phyloP scores from a whole-genome alignment of 2,797 vertebrate genomes.

The Periparus ater region DNA sequence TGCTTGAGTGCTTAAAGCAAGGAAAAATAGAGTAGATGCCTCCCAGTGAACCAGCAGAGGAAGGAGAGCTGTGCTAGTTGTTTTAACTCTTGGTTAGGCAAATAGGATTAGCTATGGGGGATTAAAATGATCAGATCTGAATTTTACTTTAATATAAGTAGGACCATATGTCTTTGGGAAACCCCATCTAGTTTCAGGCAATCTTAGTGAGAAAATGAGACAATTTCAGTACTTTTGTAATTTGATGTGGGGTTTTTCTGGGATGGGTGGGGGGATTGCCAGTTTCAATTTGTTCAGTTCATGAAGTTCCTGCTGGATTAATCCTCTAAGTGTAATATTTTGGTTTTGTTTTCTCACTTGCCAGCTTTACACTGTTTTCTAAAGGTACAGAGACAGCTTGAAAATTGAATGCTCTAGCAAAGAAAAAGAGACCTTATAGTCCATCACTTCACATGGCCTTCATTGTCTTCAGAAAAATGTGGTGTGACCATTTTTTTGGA shows the following conservation, averaged over 20 bases:
- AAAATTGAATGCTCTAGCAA: neutral
- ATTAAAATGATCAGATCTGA: slow-evolving; percentile 37
- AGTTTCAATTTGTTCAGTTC: slow-evolving; percentile 17
- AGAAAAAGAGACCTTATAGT: neutral
- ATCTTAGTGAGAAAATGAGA: slow-evolving; percentile 41
- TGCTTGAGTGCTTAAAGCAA: neutral
- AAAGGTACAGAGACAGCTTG: neutral
- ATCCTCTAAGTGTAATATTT: neutral
- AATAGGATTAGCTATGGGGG: slow-evolving; percentile 12
- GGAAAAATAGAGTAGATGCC: neutral
- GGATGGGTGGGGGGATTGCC: neutral
- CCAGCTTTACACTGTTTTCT: neutral
- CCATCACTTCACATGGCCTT: neutral
- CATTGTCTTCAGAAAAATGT: neutral
- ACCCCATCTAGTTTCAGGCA: slow-evolving; percentile 35
- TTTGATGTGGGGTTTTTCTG: neutral
- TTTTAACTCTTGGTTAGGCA: slow-evolving; percentile 15
- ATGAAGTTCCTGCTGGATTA: slow-evolving; percentile 14
- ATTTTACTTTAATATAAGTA: slow-evolving; percentile 41
- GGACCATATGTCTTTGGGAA: slow-evolving; percentile 32
- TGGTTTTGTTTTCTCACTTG: slow-evolving; percentile 6
- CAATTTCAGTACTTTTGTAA: neutral
- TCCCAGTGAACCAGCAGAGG: neutral
- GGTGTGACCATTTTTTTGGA: neutral
- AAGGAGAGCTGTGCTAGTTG: neutral